These are phyloP conservation scores for Sinodicranocentrus sp. DNA, from an alignment of 2,888 invertebrate species.

Conservation along the genomic window DNA sequence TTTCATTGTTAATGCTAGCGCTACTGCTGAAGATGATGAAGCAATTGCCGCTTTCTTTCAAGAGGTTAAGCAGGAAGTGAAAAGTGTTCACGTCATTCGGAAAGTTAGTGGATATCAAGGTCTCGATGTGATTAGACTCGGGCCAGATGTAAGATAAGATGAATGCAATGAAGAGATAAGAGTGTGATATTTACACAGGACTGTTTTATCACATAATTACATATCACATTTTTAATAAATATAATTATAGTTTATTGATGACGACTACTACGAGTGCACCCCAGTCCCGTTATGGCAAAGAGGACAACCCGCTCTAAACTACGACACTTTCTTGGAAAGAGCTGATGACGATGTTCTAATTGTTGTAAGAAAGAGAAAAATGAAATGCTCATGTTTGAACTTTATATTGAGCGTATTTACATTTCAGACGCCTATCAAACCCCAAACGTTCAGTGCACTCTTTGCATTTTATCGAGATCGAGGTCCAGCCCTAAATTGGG, in stretches of 20 bases:
- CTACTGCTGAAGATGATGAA: slow-evolving; percentile 56
- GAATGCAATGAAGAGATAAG: not conserved
- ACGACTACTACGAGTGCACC: slow-evolving; percentile 73
- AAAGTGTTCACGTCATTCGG: slow-evolving; percentile 56
- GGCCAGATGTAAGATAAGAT: slow-evolving; percentile 71
- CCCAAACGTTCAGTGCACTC: slow-evolving; percentile 70
- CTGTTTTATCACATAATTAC: not conserved
- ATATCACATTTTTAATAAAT: not conserved
- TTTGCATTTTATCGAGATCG: slow-evolving; percentile 70
- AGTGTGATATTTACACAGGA: not conserved
- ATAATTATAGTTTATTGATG: slow-evolving; percentile 71
- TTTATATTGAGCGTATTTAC: not conserved
- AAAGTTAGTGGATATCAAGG: slow-evolving; percentile 68
- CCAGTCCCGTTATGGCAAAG: slow-evolving; percentile 73
- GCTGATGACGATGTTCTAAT: slow-evolving; percentile 71
- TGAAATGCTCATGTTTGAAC: too few species aligned
- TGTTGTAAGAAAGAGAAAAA: slow-evolving; percentile 63
- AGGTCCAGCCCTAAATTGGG: slow-evolving; percentile 71
- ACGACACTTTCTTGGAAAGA: slow-evolving; percentile 62
- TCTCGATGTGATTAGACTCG: slow-evolving; percentile 68
- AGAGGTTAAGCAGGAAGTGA: slow-evolving; percentile 59
- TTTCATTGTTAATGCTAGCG: slow-evolving; percentile 1
- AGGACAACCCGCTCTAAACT: slow-evolving; percentile 63
- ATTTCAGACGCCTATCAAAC: slow-evolving; percentile 65
- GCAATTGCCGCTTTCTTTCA: slow-evolving; percentile 68